Base-by-base conservation (phyloP, 2,888 invertebrate genomes). In the Ennomos erosarius region DNA sequence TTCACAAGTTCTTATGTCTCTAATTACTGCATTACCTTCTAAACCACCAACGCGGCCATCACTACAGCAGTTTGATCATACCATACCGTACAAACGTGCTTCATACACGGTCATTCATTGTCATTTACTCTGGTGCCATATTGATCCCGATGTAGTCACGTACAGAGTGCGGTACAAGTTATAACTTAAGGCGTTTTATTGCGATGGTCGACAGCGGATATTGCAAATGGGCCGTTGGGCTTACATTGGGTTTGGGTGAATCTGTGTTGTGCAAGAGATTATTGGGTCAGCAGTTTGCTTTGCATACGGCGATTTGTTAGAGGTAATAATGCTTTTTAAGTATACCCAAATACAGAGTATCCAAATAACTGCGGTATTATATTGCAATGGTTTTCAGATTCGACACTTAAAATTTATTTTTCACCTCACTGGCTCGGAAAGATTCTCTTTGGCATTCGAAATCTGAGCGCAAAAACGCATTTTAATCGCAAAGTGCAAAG, bases 41-140 rank as follows among this genome's bases (percentile, higher is more conserved):
- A 9, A 2, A 16, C 16, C 16, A 33, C 26, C n/a, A 26, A n/a
- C 26, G 9, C 9, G 0, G n/a, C 16, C 16, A 16, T n/a, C 38
- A 45, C 2, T 13, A n/a, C 13, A 34, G 11, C 37, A 5, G 33
- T 39, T 45, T 39, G 39, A 13, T 44, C 43, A 51, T 36, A 35
- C 38, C 43, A 51, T 36, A 35, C 38, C 12, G 44, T 16, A 12
- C 33, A 42, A 44, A 36, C 49, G 49, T 50, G 48, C 44, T 49
- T 48, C 40, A 35, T 38, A 42, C 33, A 12, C 38, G 43, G 43
- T 36, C 81, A 85, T 87, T 84, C 79, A 80, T 85, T 83, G 87
- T 85, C 84, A 84, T 86, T 85, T 83, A 79, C 82, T 81, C 75
- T 82, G 83, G 85, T 82, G 82, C 81, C 78, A 73, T 78, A 85